Conservation (phyloP, 2,888 invertebrate species). For the Lasioglossum pauxillum region DNA sequence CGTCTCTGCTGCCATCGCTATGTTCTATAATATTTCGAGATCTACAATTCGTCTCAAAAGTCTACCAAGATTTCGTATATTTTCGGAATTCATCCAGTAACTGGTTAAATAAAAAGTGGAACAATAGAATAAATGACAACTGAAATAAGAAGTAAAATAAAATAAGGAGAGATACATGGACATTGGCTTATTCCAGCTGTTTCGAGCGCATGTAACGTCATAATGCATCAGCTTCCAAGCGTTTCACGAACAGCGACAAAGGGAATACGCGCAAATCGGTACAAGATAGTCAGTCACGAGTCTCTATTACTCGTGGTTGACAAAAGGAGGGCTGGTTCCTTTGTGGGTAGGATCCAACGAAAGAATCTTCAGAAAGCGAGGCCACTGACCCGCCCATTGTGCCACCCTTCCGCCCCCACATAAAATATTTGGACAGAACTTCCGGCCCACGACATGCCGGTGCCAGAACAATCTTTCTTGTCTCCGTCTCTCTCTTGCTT, state of each 20-base stretch:
- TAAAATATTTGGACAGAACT: slow-evolving; percentile 69
- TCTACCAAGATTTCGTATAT: too few relatives aligned
- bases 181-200: not conserved
- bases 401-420: slow-evolving; percentile 46
- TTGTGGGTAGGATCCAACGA: slow-evolving; percentile 49
- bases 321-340: slow-evolving; percentile 42
- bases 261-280: slow-evolving; percentile 25
- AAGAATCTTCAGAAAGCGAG: slow-evolving; percentile 55
- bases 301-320: slow-evolving; percentile 32
- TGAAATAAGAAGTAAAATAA: not conserved
- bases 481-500: not conserved
- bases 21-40: not conserved
- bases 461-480: slow-evolving; percentile 46
- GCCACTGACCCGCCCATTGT: slow-evolving; percentile 64
- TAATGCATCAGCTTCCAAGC: slow-evolving; percentile 6
- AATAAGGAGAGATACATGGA: not conserved
- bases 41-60: not conserved
- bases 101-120: not conserved
- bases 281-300: slow-evolving; percentile 37
- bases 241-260: slow-evolving; percentile 3
- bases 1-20: not conserved
- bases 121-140: not conserved
- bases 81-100: not conserved
- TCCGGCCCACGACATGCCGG: slow-evolving; percentile 52
- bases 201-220: not conserved